Conservation (phyloP, 1,140 invertebrate species). For the Ptiloglossa arizonensis region DNA sequence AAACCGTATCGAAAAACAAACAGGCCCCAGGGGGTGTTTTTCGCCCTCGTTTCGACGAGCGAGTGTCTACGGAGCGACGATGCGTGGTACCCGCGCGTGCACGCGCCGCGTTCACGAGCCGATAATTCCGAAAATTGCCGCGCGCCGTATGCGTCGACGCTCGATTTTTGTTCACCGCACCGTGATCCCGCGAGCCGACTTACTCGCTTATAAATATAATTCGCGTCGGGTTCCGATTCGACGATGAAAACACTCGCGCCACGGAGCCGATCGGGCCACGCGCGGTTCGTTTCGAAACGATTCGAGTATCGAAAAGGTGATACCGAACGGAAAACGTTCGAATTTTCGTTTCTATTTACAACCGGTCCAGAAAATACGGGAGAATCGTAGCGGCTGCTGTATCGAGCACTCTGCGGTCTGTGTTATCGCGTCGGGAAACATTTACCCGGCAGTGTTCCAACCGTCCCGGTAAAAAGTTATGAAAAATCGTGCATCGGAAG, state of each 20-base stretch:
- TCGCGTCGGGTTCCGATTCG: constrained; percentile 44
- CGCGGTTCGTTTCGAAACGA: too few relatives aligned
- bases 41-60: constrained; percentile 33
- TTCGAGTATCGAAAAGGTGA: too few relatives aligned
- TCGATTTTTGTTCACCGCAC: constrained; percentile 47
- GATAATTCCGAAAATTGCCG: constrained; percentile 67
- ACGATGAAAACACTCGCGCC: background rate
- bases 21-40: constrained; percentile 53
- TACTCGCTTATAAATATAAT: constrained; percentile 61
- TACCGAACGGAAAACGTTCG: too few relatives aligned
- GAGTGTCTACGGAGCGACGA: constrained; percentile 13
- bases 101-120: constrained; percentile 56
- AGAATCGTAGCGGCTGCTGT: too few relatives aligned
- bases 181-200: constrained; percentile 36
- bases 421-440: too few relatives aligned
- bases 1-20: constrained; percentile 67
- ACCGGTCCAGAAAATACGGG: too few relatives aligned
- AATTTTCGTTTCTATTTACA: too few relatives aligned
- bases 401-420: too few relatives aligned
- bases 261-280: too few relatives aligned
- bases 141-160: constrained; percentile 53
- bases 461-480: too few relatives aligned
- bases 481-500: too few relatives aligned
- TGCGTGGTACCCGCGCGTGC: constrained; percentile 24
- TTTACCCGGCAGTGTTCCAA: too few relatives aligned